These are phyloP conservation scores for Megathymus violae DNA, from an alignment of 1,140 invertebrate species.

Conservation along the genomic window DNA sequence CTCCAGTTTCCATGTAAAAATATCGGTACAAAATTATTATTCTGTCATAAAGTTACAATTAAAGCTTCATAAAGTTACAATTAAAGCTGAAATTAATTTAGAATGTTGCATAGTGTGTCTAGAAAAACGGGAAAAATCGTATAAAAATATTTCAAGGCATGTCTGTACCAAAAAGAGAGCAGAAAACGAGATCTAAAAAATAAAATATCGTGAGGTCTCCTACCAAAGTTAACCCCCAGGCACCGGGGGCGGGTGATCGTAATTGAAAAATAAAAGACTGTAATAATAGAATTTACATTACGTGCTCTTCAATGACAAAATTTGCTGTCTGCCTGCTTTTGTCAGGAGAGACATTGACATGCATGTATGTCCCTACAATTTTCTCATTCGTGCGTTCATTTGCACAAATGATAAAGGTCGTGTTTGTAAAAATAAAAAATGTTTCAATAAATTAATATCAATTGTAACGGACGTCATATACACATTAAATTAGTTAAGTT, in stretches of 20 bases:
- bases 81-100: too few species aligned
- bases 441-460: too few species aligned
- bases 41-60: too few species aligned
- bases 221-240: constrained; percentile 71
- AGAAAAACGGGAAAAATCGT: too few species aligned
- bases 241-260: constrained; percentile 64
- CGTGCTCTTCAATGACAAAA: constrained; percentile 80
- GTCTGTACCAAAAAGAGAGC: constrained; percentile 34
- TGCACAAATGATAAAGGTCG: constrained; percentile 8
- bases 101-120: too few species aligned
- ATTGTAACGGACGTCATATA: too few species aligned
- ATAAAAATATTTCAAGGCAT: constrained; percentile 21
- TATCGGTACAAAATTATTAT: too few species aligned
- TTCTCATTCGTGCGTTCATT: constrained; percentile 22
- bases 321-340: constrained; percentile 76
- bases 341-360: constrained; percentile 69
- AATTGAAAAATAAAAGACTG: constrained; percentile 83
- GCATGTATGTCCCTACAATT: constrained; percentile 43
- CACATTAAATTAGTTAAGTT: too few species aligned
- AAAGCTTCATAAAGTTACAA: too few species aligned
- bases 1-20: too few species aligned
- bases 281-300: constrained; percentile 83
- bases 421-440: not conserved
- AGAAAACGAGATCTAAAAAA: constrained; percentile 42
- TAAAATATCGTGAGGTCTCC: constrained; percentile 60